phyloP scores from a whole-genome alignment of 2,797 vertebrate genomes.

The Buphagus erythrorhynchus region DNA sequence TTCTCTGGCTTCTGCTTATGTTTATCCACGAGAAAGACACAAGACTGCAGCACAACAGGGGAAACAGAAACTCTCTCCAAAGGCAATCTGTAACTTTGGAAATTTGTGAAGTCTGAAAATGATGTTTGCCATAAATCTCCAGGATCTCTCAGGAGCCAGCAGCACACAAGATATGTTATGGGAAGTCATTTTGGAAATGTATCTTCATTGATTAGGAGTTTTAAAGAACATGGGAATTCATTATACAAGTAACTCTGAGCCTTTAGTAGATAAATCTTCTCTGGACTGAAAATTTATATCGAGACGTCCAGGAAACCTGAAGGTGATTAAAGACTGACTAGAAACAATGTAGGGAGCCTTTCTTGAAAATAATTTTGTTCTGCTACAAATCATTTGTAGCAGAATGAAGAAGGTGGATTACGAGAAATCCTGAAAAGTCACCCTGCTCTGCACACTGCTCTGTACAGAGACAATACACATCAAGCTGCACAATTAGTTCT shows the following conservation, averaged over 20 bases:
- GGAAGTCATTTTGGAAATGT: slow-evolving; percentile 19
- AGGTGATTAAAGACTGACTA: slow-evolving; percentile 18
- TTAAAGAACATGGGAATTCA: slow-evolving; percentile 1
- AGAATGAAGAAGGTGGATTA: background rate
- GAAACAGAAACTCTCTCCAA: background rate
- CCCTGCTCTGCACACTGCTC: background rate
- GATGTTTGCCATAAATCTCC: background rate
- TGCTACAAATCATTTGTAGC: background rate
- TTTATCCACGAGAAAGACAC: background rate
- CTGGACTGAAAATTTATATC: background rate
- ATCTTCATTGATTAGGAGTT: slow-evolving; percentile 2
- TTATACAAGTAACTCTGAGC: background rate
- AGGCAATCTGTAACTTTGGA: background rate
- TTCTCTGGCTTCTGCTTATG: background rate
- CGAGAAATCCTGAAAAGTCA: background rate
- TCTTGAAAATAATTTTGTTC: background rate
- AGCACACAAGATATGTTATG: background rate
- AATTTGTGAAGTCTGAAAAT: background rate
- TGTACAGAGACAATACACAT: background rate
- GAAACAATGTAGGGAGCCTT: background rate
- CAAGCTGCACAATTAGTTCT: background rate
- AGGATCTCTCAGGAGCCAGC: background rate
- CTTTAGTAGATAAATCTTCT: background rate
- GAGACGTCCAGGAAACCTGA: background rate
- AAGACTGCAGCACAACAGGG: background rate